Conservation (phyloP, 2,113 vertebrate genomes). For the Bubo scandiacus region DNA sequence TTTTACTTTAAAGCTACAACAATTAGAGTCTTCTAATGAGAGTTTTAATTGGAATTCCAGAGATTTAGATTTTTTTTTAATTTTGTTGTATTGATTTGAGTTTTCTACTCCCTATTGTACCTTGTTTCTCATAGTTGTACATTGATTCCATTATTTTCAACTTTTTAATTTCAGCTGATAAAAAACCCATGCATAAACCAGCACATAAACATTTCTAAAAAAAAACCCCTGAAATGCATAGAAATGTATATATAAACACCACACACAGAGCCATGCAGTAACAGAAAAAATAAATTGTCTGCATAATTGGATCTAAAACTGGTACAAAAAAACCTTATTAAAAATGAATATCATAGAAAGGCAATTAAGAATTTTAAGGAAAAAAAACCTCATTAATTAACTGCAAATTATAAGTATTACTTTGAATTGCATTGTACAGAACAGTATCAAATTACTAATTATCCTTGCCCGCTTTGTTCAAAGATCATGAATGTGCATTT, state of each 20-base stretch:
- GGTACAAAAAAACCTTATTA: background rate
- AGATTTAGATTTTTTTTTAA: background rate
- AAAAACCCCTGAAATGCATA: background rate
- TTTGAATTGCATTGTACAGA: background rate
- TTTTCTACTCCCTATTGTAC: background rate
- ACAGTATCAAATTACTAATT: constrained; percentile 7
- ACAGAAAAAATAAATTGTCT: background rate
- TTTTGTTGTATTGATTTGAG: background rate
- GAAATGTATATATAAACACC: background rate
- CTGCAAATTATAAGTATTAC: constrained; percentile 52
- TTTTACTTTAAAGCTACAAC: constrained; percentile 11
- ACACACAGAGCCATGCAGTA: background rate
- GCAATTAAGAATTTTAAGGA: constrained; percentile 49
- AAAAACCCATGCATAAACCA: background rate
- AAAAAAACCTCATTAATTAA: constrained; percentile 50
- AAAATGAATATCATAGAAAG: constrained; percentile 38
- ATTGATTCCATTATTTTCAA: background rate
- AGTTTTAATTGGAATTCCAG: background rate
- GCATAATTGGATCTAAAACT: constrained; percentile 31
- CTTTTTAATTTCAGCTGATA: background rate
- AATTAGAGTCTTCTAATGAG: background rate
- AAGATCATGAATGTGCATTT: constrained; percentile 46
- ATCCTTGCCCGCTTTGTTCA: background rate
- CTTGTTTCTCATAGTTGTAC: background rate
- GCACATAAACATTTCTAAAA: background rate